Base-by-base conservation (phyloP, 2,797 vertebrate species). In the Neomorphus geoffroyi region DNA sequence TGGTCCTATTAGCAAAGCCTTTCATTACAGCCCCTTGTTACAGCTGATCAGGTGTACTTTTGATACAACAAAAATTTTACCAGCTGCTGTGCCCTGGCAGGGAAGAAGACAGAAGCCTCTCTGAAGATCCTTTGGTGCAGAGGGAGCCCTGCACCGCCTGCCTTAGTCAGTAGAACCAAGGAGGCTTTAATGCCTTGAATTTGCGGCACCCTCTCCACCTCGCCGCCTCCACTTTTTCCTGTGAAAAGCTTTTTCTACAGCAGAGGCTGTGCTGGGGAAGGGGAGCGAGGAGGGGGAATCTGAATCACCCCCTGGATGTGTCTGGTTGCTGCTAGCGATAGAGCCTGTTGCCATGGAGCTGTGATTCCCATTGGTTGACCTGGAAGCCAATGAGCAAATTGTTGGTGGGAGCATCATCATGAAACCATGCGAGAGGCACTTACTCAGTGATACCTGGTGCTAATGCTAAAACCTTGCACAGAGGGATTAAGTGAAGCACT, bases 291-390 rank as follows among this genome's bases (percentile, higher is more conserved):
- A 85, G 80, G 78, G 70, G 61, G 58, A 67, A 54, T 51, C 67
- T 45, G 24, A 80, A 57, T 91, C 82, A 67, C 64, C 69, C 80
- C 74, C 71, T 51, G 67, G 80, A 80, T 80, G 93, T 69, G 85
- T 97, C 97, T 97, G 82, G 98, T 98, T 98, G 98, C 98, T 98
- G 98, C 97, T 99, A 97, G 99, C 97, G 97, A 99, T 98, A 99
- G 98, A 98, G 98, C 98, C 94, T 97, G 99, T 99, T 99, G 98
- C 99, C 98, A 99, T 99, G 99, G 99, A 98, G 97, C 98, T 97
- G 97, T 69, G 96, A 74, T 96, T 98, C 97, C 96, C 92, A 99
- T 99, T 99, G 99, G 99, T 80, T 96, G 97, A 98, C 91, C 83
- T 78, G 54, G 90, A 84, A 96, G 96, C 99, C 99, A 99, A 98